Evolutionary conservation across 2,888 invertebrate genomes (phyloP).

Genomic region (Neoscelio sp.): DNA sequence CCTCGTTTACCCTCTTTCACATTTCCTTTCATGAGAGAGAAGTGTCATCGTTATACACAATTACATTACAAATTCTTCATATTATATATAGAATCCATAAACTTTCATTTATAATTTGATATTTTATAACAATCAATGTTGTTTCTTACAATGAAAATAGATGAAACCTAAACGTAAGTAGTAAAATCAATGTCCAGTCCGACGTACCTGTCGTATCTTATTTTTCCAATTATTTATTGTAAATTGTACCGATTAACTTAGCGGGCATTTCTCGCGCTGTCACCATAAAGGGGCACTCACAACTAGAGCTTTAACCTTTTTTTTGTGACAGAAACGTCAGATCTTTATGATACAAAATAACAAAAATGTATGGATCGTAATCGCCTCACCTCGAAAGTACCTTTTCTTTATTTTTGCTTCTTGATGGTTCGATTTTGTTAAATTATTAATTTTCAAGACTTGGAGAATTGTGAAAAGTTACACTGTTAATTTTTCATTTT

Average conservation of each 20-base stretch:
- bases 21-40: constrained; percentile 17
- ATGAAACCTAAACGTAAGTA: not conserved
- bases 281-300: too few species aligned
- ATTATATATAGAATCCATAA: not conserved
- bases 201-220: not conserved
- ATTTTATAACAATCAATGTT: too few species aligned
- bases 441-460: too few species aligned
- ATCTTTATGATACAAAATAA: not conserved
- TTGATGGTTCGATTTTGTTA: too few species aligned
- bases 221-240: not conserved
- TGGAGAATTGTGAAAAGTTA: not conserved
- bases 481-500: not conserved
- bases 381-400: too few species aligned
- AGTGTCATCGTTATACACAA: constrained; percentile 31
- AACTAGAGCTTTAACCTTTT: too few species aligned
- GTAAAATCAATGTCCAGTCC: constrained; percentile 21
- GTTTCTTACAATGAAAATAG: not conserved
- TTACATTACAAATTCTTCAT: constrained; percentile 13
- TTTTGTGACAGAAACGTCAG: too few species aligned
- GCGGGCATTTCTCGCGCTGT: constrained; percentile 18
- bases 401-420: too few species aligned
- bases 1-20: constrained; percentile 24
- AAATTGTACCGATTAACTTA: not conserved
- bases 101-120: too few species aligned
- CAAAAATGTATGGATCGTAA: too few species aligned